Evolutionary conservation across 2,888 invertebrate genomes (phyloP).

Genomic region (Ischnus inquisitorius): DNA sequence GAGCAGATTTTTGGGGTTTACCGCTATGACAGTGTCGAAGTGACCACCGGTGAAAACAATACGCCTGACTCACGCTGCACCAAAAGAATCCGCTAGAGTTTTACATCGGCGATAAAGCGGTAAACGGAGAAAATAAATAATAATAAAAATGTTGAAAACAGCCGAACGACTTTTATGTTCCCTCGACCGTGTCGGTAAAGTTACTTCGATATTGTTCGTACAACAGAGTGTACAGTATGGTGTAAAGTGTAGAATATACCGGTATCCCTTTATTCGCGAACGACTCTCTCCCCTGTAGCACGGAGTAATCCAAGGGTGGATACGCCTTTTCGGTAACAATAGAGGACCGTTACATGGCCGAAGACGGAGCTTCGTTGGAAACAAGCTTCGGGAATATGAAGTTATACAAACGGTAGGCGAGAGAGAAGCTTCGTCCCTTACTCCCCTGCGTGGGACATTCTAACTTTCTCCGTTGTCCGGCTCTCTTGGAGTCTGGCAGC

Average conservation of each 20-base stretch:
- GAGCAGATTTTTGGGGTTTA: too few relatives aligned
- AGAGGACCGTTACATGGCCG: constrained; percentile 12
- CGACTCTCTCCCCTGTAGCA: constrained; percentile 12
- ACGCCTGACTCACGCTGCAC: neutral
- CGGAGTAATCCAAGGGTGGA: constrained; percentile 16
- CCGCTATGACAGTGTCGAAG: too few relatives aligned
- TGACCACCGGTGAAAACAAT: neutral
- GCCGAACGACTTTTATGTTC: neutral
- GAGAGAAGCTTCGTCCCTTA: constrained; percentile 20
- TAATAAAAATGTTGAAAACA: neutral
- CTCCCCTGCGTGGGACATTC: constrained; percentile 12
- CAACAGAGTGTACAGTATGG: neutral
- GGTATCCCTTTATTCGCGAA: neutral
- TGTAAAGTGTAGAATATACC: neutral
- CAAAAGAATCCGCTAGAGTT: neutral
- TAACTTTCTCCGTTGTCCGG: constrained; percentile 28
- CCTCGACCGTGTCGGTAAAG: neutral
- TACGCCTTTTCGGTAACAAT: constrained; percentile 42
- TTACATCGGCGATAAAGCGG: neutral
- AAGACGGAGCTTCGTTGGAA: neutral
- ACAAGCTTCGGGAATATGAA: constrained; percentile 26
- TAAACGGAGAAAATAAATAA: neutral
- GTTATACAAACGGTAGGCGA: constrained; percentile 4
- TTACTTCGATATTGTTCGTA: neutral
- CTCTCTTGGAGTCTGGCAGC: neutral